These are phyloP conservation scores for Spilosoma lubricipeda DNA, from an alignment of 2,888 invertebrate genomes.

Conservation along the genomic window DNA sequence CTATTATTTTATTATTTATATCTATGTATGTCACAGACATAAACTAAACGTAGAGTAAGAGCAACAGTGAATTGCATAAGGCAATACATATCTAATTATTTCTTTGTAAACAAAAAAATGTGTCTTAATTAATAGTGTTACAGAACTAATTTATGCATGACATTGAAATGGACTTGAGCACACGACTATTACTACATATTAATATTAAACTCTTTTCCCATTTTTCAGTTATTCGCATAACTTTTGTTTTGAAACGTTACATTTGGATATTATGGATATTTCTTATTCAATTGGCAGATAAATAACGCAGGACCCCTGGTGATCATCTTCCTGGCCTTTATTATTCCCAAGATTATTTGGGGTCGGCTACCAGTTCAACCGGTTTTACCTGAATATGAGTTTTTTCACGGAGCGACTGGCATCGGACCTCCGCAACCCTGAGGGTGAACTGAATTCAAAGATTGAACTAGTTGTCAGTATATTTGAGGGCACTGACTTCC, in stretches of 20 bases:
- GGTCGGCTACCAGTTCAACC: too few relatives aligned
- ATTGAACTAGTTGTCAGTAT: too few relatives aligned
- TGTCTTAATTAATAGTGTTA: conserved; percentile 6
- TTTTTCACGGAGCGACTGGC: too few relatives aligned
- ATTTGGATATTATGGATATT: not conserved
- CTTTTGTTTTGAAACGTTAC: not conserved
- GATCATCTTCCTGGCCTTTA: too few relatives aligned
- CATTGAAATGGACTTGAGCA: conserved; percentile 7
- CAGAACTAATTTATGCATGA: conserved; percentile 9
- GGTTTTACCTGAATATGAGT: too few relatives aligned
- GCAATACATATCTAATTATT: conserved; percentile 1
- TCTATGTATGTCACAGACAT: conserved; percentile 1
- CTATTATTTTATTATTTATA: not conserved
- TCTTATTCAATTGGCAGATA: not conserved
- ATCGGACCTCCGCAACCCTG: too few relatives aligned
- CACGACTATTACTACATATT: not conserved
- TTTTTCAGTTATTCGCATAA: not conserved
- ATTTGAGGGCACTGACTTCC: too few relatives aligned
- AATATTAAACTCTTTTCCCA: not conserved
- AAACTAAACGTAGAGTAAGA: not conserved
- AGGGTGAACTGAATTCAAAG: too few relatives aligned
- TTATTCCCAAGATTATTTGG: too few relatives aligned
- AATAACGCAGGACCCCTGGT: not conserved
- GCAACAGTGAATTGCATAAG: conserved; percentile 5
- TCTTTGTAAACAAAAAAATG: conserved; percentile 10